Percentiles rank a stretch among this genome's conserved stretches.
phyloP scores from a whole-genome alignment of 2,797 vertebrate genomes.

The Premnoplex brunnescens region DNA sequence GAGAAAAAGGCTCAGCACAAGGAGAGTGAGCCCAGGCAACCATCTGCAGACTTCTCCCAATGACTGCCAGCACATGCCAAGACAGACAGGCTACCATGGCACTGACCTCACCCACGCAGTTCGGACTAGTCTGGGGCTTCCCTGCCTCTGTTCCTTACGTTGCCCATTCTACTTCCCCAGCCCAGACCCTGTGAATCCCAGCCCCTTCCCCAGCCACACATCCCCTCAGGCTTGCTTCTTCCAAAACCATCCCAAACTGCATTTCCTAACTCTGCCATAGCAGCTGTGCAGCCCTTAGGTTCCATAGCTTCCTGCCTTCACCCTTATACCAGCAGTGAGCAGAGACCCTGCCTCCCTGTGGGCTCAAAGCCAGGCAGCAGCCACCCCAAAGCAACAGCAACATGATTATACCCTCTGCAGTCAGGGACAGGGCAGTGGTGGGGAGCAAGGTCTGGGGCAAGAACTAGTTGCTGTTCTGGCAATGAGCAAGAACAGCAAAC shows the following conservation, averaged over 20 bases:
- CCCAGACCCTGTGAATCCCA: background rate
- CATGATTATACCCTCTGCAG: rapidly evolving
- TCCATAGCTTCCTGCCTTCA: background rate
- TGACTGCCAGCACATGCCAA: rapidly evolving
- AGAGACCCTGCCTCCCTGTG: background rate
- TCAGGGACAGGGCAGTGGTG: rapidly evolving
- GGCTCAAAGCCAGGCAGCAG: background rate
- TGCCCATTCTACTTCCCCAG: background rate
- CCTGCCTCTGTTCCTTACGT: rapidly evolving
- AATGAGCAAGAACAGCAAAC: background rate
- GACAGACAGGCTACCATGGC: background rate
- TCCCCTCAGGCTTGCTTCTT: background rate
- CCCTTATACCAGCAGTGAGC: background rate
- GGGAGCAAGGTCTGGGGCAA: background rate
- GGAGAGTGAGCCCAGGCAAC: background rate
- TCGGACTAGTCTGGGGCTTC: background rate
- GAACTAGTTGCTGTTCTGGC: background rate
- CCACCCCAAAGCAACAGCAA: background rate
- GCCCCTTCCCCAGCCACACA: background rate
- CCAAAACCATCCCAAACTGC: background rate
- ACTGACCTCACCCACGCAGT: background rate
- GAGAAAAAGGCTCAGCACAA: background rate
- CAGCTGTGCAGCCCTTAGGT: background rate
- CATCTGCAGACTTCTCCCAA: background rate
- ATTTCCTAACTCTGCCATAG: background rate